Evolutionary conservation across 2,113 vertebrate species (phyloP).

Genomic region (Sprattus sprattus): DNA sequence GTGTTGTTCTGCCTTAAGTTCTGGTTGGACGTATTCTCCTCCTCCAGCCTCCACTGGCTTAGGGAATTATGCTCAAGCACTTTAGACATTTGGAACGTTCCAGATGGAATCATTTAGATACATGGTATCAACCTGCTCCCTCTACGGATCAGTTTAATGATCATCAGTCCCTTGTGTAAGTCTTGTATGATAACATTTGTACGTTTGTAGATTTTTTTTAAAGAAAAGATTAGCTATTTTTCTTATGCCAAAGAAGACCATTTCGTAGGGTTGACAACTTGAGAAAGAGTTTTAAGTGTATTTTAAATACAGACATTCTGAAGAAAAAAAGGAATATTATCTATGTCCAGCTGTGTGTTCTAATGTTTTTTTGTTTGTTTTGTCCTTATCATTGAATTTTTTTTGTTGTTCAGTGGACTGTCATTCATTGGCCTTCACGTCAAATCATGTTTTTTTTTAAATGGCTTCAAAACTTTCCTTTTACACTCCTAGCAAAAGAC

Average conservation of each 20-base stretch:
- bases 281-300: conserved; percentile 63
- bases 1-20: conserved; percentile 67
- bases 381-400: background rate
- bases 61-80: conserved; percentile 88
- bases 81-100: conserved; percentile 94
- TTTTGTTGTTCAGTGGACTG: conserved; percentile 44
- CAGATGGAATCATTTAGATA: conserved; percentile 89
- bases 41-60: conserved; percentile 59
- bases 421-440: background rate
- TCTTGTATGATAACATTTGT: conserved; percentile 66
- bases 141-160: conserved; percentile 98
- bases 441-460: conserved; percentile 17
- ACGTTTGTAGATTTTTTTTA: conserved; percentile 65
- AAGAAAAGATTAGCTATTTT: conserved; percentile 64
- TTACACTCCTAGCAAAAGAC: background rate
- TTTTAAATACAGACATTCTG: conserved; percentile 70
- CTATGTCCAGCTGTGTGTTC: conserved; percentile 53
- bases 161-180: conserved; percentile 73
- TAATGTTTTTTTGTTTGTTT: conserved; percentile 26
- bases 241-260: conserved; percentile 74
- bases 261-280: conserved; percentile 68
- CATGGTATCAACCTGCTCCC: conserved; percentile 80
- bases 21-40: conserved; percentile 59
- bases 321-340: conserved; percentile 55
- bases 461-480: background rate